Evolutionary conservation across 2,888 invertebrate genomes (phyloP), one percentile per base, ranked within the genome.

Genomic region (Ophion ventricosus): DNA sequence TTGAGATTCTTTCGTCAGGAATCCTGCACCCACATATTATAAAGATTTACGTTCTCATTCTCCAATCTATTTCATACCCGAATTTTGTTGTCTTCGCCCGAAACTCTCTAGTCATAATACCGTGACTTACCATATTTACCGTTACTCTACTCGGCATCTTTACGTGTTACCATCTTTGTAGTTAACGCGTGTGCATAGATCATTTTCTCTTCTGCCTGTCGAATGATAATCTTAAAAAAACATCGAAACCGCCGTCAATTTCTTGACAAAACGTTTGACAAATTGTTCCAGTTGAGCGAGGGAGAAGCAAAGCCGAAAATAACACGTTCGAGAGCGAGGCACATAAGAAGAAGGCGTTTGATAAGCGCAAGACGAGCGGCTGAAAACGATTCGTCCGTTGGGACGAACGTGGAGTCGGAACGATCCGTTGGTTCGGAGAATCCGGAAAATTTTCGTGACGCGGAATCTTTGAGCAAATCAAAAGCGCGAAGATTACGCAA

Each of bases 321-420:
- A 74, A 90, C 87, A 66, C 89, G 90, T 35, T 90, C 92, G 17
- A 80, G 87, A 72, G 92, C 92, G 2, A 90, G 92, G 74, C 92
- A 92, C 85, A 85, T 91, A 40, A 89, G 92, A 57, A 85, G 92
- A 69, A 92, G 91, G 77, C 90, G 90, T 66, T 85, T 92, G 79
- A 87, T 88, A 59, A 88, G 89, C 69, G 92, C 92, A 40, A 88
- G 91, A 10, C 90, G 86, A 84, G 88, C 88, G 23, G 87, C 87
- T 4, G 84, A 88, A 70, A 79, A 86, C 56, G 70, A 80, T n/a
- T 59, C 26, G 14, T 49, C 61, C 26, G 70, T 14, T 7, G 40
- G n/a, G 23, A 35, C 67, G 40, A 80, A 23, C 4, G 3, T 57
- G 4, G 78, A 75, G 64, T 17, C 26, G 0, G 57, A 80, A 61